Base-by-base conservation (phyloP, 2,113 vertebrate species). In the Pogona vitticeps region DNA sequence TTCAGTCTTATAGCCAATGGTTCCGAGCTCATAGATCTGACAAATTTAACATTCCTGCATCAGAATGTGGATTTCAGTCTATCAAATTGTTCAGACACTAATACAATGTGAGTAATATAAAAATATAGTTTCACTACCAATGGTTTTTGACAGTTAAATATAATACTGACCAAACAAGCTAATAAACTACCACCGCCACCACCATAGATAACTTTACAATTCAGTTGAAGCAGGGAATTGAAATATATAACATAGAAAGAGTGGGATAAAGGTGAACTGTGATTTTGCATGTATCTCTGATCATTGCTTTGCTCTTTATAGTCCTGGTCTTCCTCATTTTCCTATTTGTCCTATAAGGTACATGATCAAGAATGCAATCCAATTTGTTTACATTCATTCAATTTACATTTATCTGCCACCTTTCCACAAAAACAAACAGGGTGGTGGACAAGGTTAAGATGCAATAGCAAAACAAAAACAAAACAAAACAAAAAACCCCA, bases 61-160 rank as follows among this genome's bases (percentile, higher is more conserved):
- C 61, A 2, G 73, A 56, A 46, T 3, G 95, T 92, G 87, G n/a
- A 94, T 72, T 68, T 68, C 72, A 92, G 71, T 84, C 86, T 38
- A 42, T 96, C 96, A 42, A 1, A 46, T n/a, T 96, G 96, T 92
- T 93, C 94, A 86, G 84, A 84, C 59, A 63, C 14, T 87, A 96
- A 95, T 52, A 84, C 94, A 70, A 95, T 86, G 95, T 96, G 89
- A 96, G 96, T 95, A 88, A 61, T 23, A 77, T n/a, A 93, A 86
- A 61, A 26, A 83, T 26, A 85, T 84, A 52, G 52, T 85, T 92
- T 87, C 10, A 0, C 15, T 40, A 56, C 28, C 28, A 36, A 6
- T 3, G 10, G 9, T 67, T 20, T 90, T 92, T 65, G 72, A 71
- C 59, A 80, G 80, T 77, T 36, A 90, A 90, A 78, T 59, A 0